Evolutionary conservation across 2,113 vertebrate genomes (phyloP).

Genomic region (Agapornis roseicollis): DNA sequence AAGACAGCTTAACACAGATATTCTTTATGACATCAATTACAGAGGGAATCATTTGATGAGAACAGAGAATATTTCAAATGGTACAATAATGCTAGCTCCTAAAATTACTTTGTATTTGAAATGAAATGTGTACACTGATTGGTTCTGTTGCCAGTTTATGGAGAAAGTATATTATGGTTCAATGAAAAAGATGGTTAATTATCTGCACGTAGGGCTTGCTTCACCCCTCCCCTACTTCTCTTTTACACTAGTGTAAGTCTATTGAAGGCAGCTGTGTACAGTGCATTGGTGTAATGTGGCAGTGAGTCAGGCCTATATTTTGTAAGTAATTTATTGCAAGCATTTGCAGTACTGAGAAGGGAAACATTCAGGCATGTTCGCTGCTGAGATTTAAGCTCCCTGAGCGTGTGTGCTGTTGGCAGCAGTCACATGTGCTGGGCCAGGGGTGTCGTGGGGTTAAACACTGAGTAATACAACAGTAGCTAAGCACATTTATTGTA

Average conservation of each 20-base stretch:
- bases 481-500: slow-evolving; percentile 26
- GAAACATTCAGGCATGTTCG: neutral
- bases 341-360: slow-evolving; percentile 11
- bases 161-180: slow-evolving; percentile 62
- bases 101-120: slow-evolving; percentile 75
- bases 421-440: neutral
- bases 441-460: neutral
- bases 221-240: neutral
- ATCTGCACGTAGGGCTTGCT: neutral
- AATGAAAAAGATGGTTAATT: slow-evolving; percentile 70
- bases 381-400: slow-evolving; percentile 6
- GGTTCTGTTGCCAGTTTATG: slow-evolving; percentile 58
- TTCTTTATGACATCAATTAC: slow-evolving; percentile 83
- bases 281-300: neutral
- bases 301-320: slow-evolving; percentile 47
- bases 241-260: neutral
- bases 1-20: slow-evolving; percentile 78
- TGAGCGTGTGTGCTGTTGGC: neutral
- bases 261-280: slow-evolving; percentile 34
- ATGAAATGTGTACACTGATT: slow-evolving; percentile 67
- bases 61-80: slow-evolving; percentile 78
- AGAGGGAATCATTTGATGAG: slow-evolving; percentile 77
- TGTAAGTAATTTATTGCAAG: slow-evolving; percentile 19
- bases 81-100: slow-evolving; percentile 71
- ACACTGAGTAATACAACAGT: neutral